Conservation (phyloP, 2,113 vertebrate genomes). For the Perognathus longimembris region DNA sequence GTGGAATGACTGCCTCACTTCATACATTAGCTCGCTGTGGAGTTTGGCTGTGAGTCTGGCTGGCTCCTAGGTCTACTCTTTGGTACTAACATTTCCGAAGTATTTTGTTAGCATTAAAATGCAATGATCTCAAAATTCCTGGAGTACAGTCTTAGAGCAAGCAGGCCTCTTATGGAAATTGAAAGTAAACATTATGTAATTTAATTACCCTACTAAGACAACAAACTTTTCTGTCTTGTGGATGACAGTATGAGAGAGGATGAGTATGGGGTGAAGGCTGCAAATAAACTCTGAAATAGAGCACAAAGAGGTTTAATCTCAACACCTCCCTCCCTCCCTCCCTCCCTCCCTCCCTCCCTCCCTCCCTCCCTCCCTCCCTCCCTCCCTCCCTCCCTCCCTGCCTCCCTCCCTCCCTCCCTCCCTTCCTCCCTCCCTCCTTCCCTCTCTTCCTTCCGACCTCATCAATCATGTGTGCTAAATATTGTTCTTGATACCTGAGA, state of each 20-base stretch:
- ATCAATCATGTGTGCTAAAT: background rate
- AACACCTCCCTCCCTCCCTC: background rate
- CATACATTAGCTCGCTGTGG: background rate
- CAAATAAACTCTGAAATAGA: background rate
- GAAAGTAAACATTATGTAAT: conserved; percentile 25
- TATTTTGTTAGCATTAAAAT: conserved; percentile 7
- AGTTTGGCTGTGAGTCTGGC: background rate
- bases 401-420: too few relatives aligned
- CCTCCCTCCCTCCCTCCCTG: too few relatives aligned
- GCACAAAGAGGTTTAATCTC: background rate
- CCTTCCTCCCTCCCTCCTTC: too few relatives aligned
- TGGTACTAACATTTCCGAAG: conserved; percentile 11
- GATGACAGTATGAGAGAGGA: background rate
- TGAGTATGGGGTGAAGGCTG: background rate
- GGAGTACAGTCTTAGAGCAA: background rate
- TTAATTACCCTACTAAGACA: conserved; percentile 1
- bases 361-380: too few relatives aligned
- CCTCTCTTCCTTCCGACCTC: too few relatives aligned
- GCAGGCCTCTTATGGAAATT: background rate
- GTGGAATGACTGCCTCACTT: background rate
- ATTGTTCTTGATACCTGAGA: background rate
- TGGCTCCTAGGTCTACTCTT: background rate
- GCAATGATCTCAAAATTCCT: conserved; percentile 15
- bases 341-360: too few relatives aligned
- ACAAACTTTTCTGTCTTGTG: conserved; percentile 1